Base-by-base conservation (phyloP, 2,888 invertebrate genomes). In the Hanleya hanleyi region DNA sequence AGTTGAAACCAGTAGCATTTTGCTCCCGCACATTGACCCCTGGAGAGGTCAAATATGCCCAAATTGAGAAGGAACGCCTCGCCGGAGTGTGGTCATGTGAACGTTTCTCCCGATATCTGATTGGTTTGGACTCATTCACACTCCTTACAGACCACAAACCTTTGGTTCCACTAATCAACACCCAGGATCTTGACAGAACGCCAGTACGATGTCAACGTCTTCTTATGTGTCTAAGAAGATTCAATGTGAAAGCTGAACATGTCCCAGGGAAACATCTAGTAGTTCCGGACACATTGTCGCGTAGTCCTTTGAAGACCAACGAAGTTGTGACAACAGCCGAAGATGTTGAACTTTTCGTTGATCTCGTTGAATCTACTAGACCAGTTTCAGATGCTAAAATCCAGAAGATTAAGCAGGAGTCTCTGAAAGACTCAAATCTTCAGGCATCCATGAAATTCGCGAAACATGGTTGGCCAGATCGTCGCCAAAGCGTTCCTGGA, bases 61-160 rank as follows among this genome's bases (percentile, higher is more conserved):
- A 41, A 41, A n/a, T n/a, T n/a, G n/a, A n/a, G n/a, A n/a, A n/a
- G n/a, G n/a, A n/a, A n/a, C n/a, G n/a, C n/a, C n/a, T 80, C 1
- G 78, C 78, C 0, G 33, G 61, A 26, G 73, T 78, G 7, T 79
- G 76, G 73, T 68, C 79, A 7, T 83, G 77, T 41, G 79, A 81
- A 70, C n/a, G n/a, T n/a, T n/a, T n/a, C n/a, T n/a, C n/a, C n/a
- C n/a, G n/a, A n/a, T n/a, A n/a, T n/a, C n/a, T 77, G 9, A 32
- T 61, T 29, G 73, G 75, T 12, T 26, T 74, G 6, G 2, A 37
- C 1, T 1, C 6, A 5, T 72, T 69, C 68, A 57, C 12, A 36
- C 38, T 75, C 9, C 26, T 38, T 9, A 75, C 75, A 12, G n/a
- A n/a, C n/a, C n/a, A n/a, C n/a, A n/a, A n/a, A n/a, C n/a, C n/a